Evolutionary conservation across 2,797 vertebrate genomes (phyloP).

Genomic region (Ptychobarbus kaznakovi): DNA sequence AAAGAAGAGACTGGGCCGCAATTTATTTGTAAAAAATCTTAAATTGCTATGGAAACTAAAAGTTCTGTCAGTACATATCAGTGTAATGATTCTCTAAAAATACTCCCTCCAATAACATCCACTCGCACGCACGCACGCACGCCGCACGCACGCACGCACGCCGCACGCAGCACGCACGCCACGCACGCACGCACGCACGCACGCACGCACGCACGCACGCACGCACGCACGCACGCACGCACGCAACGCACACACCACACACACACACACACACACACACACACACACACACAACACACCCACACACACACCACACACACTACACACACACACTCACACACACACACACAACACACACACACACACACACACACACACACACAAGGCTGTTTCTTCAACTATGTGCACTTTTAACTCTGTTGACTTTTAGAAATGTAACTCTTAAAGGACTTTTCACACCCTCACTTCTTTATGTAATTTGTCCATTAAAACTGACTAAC

Average conservation of each 20-base stretch:
- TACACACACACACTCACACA: neutral
- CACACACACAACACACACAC: neutral
- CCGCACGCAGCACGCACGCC: too few relatives aligned
- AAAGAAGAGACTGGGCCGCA: constrained; percentile 11
- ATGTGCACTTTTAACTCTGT: neutral
- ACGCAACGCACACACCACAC: neutral
- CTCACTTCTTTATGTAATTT: neutral
- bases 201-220: too few relatives aligned
- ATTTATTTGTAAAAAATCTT: neutral
- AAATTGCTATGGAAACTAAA: constrained; percentile 16
- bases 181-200: too few relatives aligned
- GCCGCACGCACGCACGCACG: too few relatives aligned
- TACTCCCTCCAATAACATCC: neutral
- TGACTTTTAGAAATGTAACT: neutral
- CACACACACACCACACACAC: too few relatives aligned
- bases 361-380: neutral
- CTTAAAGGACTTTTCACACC: neutral
- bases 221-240: too few relatives aligned
- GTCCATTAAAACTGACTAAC: neutral
- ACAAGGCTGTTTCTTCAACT: neutral
- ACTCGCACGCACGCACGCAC: too few relatives aligned
- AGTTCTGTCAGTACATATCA: constrained; percentile 10
- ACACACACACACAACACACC: neutral
- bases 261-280: neutral
- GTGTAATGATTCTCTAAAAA: neutral